These are phyloP conservation scores for Lasaia peninsularis DNA, from an alignment of 1,140 invertebrate genomes.

Conservation along the genomic window DNA sequence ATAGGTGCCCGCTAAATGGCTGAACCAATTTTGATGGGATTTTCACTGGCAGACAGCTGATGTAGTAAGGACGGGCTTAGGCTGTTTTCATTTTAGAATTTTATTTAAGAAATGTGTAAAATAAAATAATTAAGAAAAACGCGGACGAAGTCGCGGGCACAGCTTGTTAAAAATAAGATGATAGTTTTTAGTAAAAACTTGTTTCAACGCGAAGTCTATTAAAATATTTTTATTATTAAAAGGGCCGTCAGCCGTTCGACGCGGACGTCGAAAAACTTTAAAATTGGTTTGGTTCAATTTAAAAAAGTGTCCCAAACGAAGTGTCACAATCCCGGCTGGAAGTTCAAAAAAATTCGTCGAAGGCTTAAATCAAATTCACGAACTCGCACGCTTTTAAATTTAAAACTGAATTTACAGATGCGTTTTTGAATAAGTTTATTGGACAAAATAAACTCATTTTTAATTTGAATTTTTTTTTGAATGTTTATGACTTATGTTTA, in stretches of 20 bases:
- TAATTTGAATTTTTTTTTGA: too few relatives aligned
- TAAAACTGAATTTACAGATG: slow-evolving; percentile 7
- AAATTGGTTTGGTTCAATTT: slow-evolving; percentile 5
- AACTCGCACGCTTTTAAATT: neutral
- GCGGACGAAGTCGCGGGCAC: too few relatives aligned
- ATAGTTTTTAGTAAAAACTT: neutral
- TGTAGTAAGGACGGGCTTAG: too few relatives aligned
- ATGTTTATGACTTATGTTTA: too few relatives aligned
- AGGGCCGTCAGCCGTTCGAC: neutral
- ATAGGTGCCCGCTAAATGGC: too few relatives aligned
- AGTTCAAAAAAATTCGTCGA: slow-evolving; percentile 9
- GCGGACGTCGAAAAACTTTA: slow-evolving; percentile 8
- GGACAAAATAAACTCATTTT: too few relatives aligned
- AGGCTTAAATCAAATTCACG: slow-evolving; percentile 13
- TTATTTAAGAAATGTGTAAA: too few relatives aligned
- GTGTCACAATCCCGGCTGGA: slow-evolving; percentile 1
- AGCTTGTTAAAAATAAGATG: too few relatives aligned
- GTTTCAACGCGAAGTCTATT: neutral
- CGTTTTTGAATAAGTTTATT: neutral
- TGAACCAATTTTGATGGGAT: too few relatives aligned
- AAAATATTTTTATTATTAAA: neutral
- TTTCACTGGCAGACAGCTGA: too few relatives aligned
- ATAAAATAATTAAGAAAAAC: too few relatives aligned
- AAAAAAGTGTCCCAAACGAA: slow-evolving; percentile 4
- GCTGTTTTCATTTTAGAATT: too few relatives aligned